Evolutionary conservation across 2,797 vertebrate species (phyloP), one percentile per base, ranked within the genome.

Genomic region (Acipenser oxyrinchus): DNA sequence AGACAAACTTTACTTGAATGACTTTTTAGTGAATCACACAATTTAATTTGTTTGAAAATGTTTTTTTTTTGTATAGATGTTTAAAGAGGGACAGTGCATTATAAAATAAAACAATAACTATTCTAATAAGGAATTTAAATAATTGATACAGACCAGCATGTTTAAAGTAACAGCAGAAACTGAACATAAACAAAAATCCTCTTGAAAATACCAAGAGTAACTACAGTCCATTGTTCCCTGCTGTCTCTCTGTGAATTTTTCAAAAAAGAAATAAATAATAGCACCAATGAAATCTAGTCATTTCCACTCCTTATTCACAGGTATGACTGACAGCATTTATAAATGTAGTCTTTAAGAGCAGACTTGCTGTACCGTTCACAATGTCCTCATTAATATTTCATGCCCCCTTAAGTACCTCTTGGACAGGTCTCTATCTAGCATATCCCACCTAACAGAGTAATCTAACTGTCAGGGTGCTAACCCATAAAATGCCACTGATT

Each of bases 71-170:
- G 5, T 37, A 37, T 37, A 37, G 37, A 37, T 37, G 37, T 37
- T 37, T 37, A 37, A 37, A 37, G 37, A 5, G 37, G 37, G 37
- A 37, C 37, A 37, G 4, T 37, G 37, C 37, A 37, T 4, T 37
- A 37, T 37, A 37, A 37, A 37, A 37, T 5, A 37, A 37, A 1
- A 37, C 37, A 37, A 4, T 37, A 37, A 37, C 37, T 37, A 37
- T 37, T 37, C 1, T 37, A 37, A 37, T 37, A 37, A 18, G 18
- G 18, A 18, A 37, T 71, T 65, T 76, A 83, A 86, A 86, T 84
- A 86, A 88, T 82, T 80, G 76, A 70, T 72, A 69, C 76, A 76
- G 68, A 75, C 69, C 75, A 71, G 77, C 73, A 71, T 37, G 37
- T 37, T 4, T 37, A 37, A 37, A 37, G 4, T 37, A 37, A 76